Evolutionary conservation across 2,797 vertebrate species (phyloP).

Genomic region (Falco cherrug): DNA sequence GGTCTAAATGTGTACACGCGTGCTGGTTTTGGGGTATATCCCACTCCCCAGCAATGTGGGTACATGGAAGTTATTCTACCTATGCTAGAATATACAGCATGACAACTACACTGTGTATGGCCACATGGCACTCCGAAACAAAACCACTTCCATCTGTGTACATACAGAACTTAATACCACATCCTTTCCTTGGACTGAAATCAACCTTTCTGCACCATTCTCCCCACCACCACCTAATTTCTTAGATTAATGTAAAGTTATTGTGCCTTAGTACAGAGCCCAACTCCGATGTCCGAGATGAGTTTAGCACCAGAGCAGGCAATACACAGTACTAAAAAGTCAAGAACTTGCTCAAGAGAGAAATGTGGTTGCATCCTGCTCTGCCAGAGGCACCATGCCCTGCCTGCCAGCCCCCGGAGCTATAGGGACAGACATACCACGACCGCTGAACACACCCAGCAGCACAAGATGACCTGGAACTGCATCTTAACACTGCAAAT

Average conservation of each 20-base stretch:
- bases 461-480: neutral
- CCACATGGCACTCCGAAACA: neutral
- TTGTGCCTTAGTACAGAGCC: neutral
- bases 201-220: neutral
- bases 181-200: neutral
- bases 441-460: neutral
- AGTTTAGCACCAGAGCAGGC: neutral
- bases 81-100: neutral
- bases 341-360: accelerated
- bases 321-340: neutral
- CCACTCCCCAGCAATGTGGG: neutral
- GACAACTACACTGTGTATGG: neutral
- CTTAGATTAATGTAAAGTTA: neutral
- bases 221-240: neutral
- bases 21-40: neutral
- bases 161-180: neutral
- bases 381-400: accelerated
- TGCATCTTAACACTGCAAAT: neutral
- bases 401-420: accelerated
- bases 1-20: neutral
- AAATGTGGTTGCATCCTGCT: neutral
- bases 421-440: accelerated
- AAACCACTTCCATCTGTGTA: neutral
- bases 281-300: neutral
- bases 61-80: neutral